A percentile compares a stretch with the other conserved stretches of the same genome.
Conservation (phyloP, 2,797 vertebrate genomes). For the Pampus argenteus region DNA sequence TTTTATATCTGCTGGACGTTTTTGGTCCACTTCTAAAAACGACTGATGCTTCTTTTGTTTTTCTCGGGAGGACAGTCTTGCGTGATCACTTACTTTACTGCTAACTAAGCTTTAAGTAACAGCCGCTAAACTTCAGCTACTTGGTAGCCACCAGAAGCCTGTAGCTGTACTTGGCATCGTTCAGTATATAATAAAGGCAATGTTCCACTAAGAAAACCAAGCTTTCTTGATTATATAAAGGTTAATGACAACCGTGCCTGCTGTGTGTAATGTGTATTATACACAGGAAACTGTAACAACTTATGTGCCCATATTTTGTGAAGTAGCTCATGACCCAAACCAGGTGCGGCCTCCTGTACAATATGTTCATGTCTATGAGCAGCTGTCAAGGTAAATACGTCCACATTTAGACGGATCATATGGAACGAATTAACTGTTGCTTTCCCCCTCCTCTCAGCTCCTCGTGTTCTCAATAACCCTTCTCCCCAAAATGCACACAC, state of each 20-base stretch:
- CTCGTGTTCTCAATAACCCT: conserved; percentile 14
- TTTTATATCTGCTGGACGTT: background rate
- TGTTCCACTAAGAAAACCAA: background rate
- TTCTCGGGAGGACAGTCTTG: background rate
- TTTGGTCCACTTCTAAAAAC: too few relatives aligned
- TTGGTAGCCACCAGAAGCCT: background rate
- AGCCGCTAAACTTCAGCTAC: background rate
- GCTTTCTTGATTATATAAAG: background rate
- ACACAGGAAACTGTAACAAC: conserved; percentile 10
- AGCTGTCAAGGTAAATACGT: conserved; percentile 49
- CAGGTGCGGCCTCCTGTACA: conserved; percentile 19
- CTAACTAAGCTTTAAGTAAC: too few relatives aligned
- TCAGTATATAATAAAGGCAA: background rate
- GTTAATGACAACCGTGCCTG: background rate
- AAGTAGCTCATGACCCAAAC: conserved; percentile 5
- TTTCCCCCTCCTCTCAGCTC: conserved; percentile 19
- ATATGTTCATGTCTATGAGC: conserved; percentile 20
- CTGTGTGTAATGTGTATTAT: background rate
- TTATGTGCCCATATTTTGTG: conserved; percentile 2
- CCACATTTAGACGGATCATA: conserved; percentile 34
- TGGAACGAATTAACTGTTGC: conserved; percentile 44
- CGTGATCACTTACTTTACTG: background rate
- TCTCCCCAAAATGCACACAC: conserved; percentile 6
- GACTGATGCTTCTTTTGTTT: background rate
- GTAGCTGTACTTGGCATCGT: background rate